Conservation (phyloP, 2,797 vertebrate species). For the Sciaenops ocellatus region DNA sequence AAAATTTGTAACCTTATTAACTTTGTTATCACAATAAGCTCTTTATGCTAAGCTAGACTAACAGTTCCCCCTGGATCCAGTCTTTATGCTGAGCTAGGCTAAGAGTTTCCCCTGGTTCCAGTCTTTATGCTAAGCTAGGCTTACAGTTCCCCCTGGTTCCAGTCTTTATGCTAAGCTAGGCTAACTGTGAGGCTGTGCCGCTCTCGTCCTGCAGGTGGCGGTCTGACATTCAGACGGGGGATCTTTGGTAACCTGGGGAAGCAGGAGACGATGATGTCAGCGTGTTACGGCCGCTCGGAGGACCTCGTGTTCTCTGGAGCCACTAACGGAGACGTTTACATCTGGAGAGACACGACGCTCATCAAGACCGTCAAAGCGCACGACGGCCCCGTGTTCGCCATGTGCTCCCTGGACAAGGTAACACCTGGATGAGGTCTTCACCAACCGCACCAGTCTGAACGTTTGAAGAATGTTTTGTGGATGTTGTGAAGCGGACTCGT, state of each 20-base stretch:
- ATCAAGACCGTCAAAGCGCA: conserved; percentile 96
- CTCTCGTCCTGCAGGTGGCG: conserved; percentile 86
- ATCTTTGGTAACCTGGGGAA: conserved; percentile 91
- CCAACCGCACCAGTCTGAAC: not conserved
- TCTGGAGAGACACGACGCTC: conserved; percentile 93
- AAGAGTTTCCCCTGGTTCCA: not conserved
- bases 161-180: not conserved
- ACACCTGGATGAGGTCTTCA: not conserved
- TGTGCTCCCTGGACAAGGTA: conserved; percentile 98
- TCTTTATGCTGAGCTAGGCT: not conserved
- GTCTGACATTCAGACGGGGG: conserved; percentile 92
- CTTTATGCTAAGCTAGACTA: too few relatives aligned
- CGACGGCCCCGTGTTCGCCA: conserved; percentile 95
- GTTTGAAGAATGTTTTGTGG: too few relatives aligned
- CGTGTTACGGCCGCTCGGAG: conserved; percentile 92
- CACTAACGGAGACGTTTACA: conserved; percentile 95
- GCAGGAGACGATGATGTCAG: conserved; percentile 97
- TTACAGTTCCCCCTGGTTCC: not conserved
- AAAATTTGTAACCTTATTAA: too few relatives aligned
- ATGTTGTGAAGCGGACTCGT: too few relatives aligned
- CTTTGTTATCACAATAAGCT: too few relatives aligned
- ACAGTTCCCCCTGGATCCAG: not conserved
- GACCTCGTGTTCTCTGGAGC: conserved; percentile 95
- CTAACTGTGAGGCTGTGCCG: too few relatives aligned
- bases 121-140: not conserved